A percentile compares a stretch with the other conserved stretches of the same genome.
Evolutionary conservation across 1,140 invertebrate species (phyloP).

Genomic region (Tetramorium simillimum): DNA sequence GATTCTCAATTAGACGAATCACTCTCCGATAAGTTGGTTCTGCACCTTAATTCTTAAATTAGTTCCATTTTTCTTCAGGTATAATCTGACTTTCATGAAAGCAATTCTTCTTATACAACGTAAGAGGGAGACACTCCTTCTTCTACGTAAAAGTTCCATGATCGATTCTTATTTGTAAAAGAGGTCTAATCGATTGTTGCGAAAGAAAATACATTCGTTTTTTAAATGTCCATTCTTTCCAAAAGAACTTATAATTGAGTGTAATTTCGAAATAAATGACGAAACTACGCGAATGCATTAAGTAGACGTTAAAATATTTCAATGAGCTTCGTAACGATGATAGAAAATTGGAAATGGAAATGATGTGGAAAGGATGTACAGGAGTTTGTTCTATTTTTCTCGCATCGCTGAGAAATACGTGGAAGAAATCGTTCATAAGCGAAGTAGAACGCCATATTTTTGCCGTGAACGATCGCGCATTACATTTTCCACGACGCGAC

Average conservation of each 20-base stretch:
- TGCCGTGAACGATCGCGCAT: background rate
- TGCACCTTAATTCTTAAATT: constrained; percentile 30
- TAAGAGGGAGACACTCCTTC: background rate
- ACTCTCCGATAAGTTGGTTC: constrained; percentile 10
- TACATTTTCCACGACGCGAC: constrained; percentile 24
- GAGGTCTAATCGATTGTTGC: background rate
- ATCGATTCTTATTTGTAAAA: background rate
- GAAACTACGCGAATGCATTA: background rate
- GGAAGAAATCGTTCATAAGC: constrained; percentile 9
- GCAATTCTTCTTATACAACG: background rate
- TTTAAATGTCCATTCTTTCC: background rate
- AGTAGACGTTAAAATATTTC: background rate
- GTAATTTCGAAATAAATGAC: background rate
- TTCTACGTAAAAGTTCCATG: background rate
- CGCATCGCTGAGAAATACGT: background rate
- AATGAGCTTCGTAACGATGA: background rate
- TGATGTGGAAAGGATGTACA: background rate
- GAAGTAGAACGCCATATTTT: constrained; percentile 33
- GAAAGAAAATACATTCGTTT: background rate
- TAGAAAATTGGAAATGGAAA: background rate
- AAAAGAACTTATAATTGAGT: background rate
- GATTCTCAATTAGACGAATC: constrained; percentile 46
- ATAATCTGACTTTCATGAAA: constrained; percentile 3
- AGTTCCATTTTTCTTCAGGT: background rate
- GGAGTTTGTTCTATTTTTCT: background rate